Conservation (phyloP, 2,113 vertebrate species). For the Alligator mississippiensis region DNA sequence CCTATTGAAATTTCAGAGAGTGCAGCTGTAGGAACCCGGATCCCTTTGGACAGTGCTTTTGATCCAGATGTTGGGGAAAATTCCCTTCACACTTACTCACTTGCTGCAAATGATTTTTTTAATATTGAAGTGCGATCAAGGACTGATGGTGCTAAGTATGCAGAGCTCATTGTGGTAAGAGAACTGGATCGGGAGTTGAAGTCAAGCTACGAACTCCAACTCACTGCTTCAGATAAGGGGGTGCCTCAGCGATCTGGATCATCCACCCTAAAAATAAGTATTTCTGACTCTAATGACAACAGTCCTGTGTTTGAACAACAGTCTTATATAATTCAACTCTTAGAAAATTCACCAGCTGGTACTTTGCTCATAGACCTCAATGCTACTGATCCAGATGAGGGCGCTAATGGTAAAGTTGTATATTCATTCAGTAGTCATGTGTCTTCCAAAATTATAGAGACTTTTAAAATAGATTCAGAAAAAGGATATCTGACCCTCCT, state of each 20-base stretch:
- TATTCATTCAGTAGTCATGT: slow-evolving; percentile 97
- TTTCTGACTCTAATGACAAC: slow-evolving; percentile 98
- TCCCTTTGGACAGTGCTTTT: slow-evolving; percentile 92
- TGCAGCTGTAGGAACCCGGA: slow-evolving; percentile 91
- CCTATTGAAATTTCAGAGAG: slow-evolving; percentile 97
- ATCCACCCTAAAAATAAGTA: slow-evolving; percentile 91
- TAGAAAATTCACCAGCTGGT: slow-evolving; percentile 89
- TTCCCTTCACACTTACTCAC: slow-evolving; percentile 90
- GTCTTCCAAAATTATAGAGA: slow-evolving; percentile 91
- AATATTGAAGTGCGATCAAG: slow-evolving; percentile 91
- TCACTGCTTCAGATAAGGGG: slow-evolving; percentile 93
- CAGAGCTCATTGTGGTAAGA: slow-evolving; percentile 91
- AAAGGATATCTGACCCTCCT: slow-evolving; percentile 91
- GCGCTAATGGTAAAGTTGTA: slow-evolving; percentile 93
- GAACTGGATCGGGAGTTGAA: slow-evolving; percentile 92
- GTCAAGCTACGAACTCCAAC: slow-evolving; percentile 90
- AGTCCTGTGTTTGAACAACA: slow-evolving; percentile 92
- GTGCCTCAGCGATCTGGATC: slow-evolving; percentile 92
- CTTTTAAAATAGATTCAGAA: slow-evolving; percentile 92
- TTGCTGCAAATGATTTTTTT: slow-evolving; percentile 92
- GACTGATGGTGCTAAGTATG: slow-evolving; percentile 94
- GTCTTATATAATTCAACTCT: slow-evolving; percentile 87
- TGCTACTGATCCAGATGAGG: slow-evolving; percentile 98
- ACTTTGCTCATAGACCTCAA: slow-evolving; percentile 93
- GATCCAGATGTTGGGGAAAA: slow-evolving; percentile 97